Conservation (phyloP, 2,797 vertebrate genomes). For the Sylvia borin region DNA sequence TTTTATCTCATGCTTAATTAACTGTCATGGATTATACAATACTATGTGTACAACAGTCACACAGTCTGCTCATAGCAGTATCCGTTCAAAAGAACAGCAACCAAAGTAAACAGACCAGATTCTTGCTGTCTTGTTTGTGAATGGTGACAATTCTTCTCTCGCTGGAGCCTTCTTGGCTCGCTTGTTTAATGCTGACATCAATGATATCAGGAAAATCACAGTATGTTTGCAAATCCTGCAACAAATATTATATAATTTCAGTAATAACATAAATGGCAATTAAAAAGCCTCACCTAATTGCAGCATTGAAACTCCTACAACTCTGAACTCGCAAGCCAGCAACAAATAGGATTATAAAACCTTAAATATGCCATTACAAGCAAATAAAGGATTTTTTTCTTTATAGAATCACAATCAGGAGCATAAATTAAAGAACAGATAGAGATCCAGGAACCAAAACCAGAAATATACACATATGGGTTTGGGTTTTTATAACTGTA, state of each 20-base stretch:
- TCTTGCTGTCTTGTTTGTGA: conserved; percentile 89
- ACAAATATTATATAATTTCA: not conserved
- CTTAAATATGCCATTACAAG: not conserved
- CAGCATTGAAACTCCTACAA: not conserved
- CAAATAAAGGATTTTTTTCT: not conserved
- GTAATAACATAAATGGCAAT: not conserved
- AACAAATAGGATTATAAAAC: not conserved
- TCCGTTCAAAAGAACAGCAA: not conserved
- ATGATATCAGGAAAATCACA: conserved; percentile 97
- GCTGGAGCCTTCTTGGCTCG: conserved; percentile 87
- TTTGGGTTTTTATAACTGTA: not conserved
- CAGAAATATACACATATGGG: not conserved
- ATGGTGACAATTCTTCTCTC: conserved; percentile 94
- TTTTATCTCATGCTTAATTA: not conserved
- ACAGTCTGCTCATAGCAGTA: not conserved
- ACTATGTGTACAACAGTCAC: not conserved
- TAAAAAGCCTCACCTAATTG: not conserved
- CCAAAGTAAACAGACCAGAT: conserved; percentile 81
- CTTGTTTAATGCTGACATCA: conserved; percentile 95
- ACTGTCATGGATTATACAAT: not conserved
- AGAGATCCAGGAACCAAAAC: not conserved
- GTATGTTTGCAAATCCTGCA: conserved; percentile 88
- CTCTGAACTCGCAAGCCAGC: not conserved
- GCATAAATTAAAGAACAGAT: not conserved
- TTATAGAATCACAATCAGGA: not conserved